Percentiles rank a stretch among this genome's conserved stretches.
Evolutionary conservation across 1,140 invertebrate species (phyloP).

Genomic region (Aphis gossypii): DNA sequence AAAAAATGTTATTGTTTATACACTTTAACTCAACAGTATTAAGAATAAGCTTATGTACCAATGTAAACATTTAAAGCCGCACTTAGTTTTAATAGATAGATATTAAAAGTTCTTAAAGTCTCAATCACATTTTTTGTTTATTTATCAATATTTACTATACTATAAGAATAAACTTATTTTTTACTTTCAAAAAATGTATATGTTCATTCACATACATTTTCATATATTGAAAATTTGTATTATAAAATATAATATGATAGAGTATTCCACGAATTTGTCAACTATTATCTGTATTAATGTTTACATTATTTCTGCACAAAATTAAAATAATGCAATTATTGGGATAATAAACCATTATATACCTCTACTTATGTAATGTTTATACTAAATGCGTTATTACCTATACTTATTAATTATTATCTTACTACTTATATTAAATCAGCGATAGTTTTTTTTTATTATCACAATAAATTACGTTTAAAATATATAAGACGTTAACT

Average conservation of each 20-base stretch:
- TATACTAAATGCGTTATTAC: not conserved
- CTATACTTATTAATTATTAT: not conserved
- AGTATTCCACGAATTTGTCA: not conserved
- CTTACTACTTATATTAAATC: not conserved
- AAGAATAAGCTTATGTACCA: not conserved
- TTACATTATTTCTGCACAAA: not conserved
- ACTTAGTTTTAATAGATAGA: not conserved
- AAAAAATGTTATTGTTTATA: not conserved
- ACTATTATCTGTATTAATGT: not conserved
- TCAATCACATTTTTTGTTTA: not conserved
- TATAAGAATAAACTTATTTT: not conserved
- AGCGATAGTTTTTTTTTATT: not conserved
- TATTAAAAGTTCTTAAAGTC: not conserved
- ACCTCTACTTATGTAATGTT: not conserved
- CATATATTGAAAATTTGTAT: not conserved
- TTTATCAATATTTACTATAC: not conserved
- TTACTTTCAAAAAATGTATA: not conserved
- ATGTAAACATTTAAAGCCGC: not conserved
- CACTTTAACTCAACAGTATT: not conserved
- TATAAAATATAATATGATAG: not conserved
- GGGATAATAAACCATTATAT: not conserved
- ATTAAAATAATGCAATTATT: not conserved
- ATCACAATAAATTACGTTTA: not conserved
- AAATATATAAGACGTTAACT: not conserved
- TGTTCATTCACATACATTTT: not conserved